Percentiles rank a stretch among this genome's conserved stretches.
Conservation (phyloP, 2,888 invertebrate genomes). For the Proisotoma minuta region DNA sequence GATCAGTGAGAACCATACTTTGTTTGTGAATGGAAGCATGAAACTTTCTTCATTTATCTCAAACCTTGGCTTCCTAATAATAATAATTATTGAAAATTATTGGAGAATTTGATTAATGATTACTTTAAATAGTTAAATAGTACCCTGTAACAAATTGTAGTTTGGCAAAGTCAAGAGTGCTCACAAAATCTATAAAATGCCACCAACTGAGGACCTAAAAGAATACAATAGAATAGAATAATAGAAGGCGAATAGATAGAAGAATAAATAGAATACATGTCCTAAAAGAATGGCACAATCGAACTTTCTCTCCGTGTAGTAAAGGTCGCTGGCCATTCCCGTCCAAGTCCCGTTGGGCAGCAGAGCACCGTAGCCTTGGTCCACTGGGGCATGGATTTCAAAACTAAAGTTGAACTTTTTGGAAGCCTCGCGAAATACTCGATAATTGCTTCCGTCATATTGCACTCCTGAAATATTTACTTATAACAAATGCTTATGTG, state of each 20-base stretch:
- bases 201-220: not conserved
- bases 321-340: slow-evolving; percentile 14
- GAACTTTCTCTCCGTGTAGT: slow-evolving; percentile 12
- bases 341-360: slow-evolving; percentile 23
- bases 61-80: not conserved
- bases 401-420: slow-evolving; percentile 18
- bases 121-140: too few species aligned
- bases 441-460: slow-evolving; percentile 15
- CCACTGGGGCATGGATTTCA: slow-evolving; percentile 7
- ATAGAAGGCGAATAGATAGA: too few species aligned
- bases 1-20: not conserved
- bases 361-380: slow-evolving; percentile 16
- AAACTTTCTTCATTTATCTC: slow-evolving; percentile 1
- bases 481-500: not conserved
- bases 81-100: too few species aligned
- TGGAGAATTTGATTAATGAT: too few species aligned
- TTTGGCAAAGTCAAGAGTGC: not conserved
- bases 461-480: not conserved
- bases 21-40: not conserved
- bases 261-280: too few species aligned
- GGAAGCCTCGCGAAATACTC: slow-evolving; percentile 2
- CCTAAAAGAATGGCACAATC: slow-evolving; percentile 16
- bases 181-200: not conserved
- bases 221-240: too few species aligned
- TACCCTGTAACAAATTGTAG: not conserved